Evolutionary conservation across 2,888 invertebrate genomes (phyloP).

Genomic region (Lypha dubia): DNA sequence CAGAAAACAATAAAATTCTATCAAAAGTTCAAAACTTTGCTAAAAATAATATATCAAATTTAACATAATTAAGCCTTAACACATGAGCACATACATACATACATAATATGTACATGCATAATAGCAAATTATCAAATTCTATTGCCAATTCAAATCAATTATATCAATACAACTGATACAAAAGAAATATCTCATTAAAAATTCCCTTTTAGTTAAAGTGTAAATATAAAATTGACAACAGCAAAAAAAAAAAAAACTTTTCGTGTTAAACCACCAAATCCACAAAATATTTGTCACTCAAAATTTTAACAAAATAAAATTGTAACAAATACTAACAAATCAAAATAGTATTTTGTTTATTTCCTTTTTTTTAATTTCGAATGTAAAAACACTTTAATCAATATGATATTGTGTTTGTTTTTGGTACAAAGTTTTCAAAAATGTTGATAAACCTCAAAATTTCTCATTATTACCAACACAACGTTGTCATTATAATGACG

Average conservation of each 20-base stretch:
- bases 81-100: too few species aligned
- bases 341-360: constrained; percentile 5
- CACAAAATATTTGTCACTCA: constrained; percentile 30
- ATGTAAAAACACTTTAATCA: constrained; percentile 11
- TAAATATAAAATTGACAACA: not conserved
- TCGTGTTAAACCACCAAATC: constrained; percentile 21
- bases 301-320: not conserved
- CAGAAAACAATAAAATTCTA: not conserved
- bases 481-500: constrained; percentile 15
- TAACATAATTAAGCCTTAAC: too few species aligned
- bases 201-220: constrained; percentile 6
- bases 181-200: constrained; percentile 2
- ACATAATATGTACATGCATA: too few species aligned
- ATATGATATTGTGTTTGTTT: constrained; percentile 1
- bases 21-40: too few species aligned
- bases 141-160: not conserved
- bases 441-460: constrained; percentile 11
- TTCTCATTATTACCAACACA: constrained; percentile 7
- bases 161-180: not conserved
- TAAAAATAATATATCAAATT: too few species aligned
- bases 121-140: not conserved
- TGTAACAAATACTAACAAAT: not conserved
- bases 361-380: not conserved
- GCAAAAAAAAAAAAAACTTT: constrained; percentile 15
- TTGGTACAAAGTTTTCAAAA: constrained; percentile 2